These are phyloP conservation scores for Strigamia transsilvanica DNA, from an alignment of 2,888 invertebrate genomes.

Conservation along the genomic window DNA sequence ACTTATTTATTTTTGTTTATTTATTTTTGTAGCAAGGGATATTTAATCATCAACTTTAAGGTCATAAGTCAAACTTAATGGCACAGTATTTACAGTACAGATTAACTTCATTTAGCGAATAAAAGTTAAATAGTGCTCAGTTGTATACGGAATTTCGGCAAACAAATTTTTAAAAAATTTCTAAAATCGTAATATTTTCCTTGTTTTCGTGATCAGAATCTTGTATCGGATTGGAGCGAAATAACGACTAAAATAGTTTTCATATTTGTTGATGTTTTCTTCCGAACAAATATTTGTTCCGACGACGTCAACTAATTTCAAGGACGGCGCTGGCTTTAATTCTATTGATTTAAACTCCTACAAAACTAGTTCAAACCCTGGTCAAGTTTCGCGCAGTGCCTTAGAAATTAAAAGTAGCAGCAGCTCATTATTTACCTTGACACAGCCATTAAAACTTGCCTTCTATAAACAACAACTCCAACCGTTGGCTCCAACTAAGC, in stretches of 20 bases:
- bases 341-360: conserved; percentile 1
- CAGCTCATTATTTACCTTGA: neutral
- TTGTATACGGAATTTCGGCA: neutral
- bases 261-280: neutral
- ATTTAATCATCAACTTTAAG: neutral
- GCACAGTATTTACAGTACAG: neutral
- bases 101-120: neutral
- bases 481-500: neutral
- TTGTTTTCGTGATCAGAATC: no score
- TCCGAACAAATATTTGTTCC: neutral
- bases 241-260: no score
- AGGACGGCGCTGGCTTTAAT: conserved; percentile 2
- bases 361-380: conserved; percentile 8
- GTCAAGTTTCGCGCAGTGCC: neutral
- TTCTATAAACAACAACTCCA: no score
- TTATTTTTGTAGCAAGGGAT: neutral
- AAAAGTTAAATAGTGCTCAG: neutral
- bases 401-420: neutral
- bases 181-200: no score
- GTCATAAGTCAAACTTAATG: neutral
- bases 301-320: neutral
- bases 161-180: no score
- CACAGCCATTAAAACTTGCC: neutral
- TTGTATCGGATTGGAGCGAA: no score
- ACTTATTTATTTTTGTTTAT: neutral